phyloP scores from a whole-genome alignment of 1,140 invertebrate genomes.

The Hyles euphorbiae region DNA sequence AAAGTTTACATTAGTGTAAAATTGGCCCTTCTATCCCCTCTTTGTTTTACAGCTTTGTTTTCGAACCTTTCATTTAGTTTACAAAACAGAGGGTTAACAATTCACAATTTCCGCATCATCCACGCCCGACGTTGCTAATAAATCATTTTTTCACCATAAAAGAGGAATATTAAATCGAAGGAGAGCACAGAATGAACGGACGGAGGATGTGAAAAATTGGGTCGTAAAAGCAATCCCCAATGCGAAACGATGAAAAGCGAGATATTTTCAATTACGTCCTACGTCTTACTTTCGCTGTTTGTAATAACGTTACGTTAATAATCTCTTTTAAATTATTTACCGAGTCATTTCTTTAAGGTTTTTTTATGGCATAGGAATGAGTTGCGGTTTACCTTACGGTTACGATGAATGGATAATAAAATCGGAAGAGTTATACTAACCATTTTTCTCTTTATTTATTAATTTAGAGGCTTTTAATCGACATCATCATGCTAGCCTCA shows the following conservation, averaged over 20 bases:
- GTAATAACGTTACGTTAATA: not conserved
- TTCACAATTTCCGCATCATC: conserved; percentile 29
- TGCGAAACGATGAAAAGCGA: conserved; percentile 42
- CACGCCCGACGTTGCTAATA: conserved; percentile 28
- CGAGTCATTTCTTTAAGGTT: too few species aligned
- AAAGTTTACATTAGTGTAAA: too few species aligned
- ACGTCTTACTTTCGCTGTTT: conserved; percentile 10
- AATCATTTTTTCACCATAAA: conserved; percentile 48
- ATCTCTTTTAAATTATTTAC: not conserved
- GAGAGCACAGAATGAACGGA: conserved; percentile 38
- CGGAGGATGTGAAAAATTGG: conserved; percentile 48
- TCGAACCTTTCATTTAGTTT: too few species aligned
- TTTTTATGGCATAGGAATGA: too few species aligned
- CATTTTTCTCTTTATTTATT: too few species aligned
- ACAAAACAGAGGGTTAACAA: conserved; percentile 10
- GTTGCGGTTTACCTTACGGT: too few species aligned
- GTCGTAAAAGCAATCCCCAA: conserved; percentile 46
- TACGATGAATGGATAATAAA: too few species aligned
- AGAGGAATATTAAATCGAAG: conserved; percentile 55
- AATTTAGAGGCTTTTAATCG: too few species aligned
- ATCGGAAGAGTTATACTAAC: too few species aligned
- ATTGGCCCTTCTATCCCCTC: too few species aligned
- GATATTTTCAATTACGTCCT: conserved; percentile 46
- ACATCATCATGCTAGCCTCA: too few species aligned
- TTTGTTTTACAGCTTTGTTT: too few species aligned